Evolutionary conservation across 2,113 vertebrate species (phyloP).

Genomic region (Odocoileus virginianus): DNA sequence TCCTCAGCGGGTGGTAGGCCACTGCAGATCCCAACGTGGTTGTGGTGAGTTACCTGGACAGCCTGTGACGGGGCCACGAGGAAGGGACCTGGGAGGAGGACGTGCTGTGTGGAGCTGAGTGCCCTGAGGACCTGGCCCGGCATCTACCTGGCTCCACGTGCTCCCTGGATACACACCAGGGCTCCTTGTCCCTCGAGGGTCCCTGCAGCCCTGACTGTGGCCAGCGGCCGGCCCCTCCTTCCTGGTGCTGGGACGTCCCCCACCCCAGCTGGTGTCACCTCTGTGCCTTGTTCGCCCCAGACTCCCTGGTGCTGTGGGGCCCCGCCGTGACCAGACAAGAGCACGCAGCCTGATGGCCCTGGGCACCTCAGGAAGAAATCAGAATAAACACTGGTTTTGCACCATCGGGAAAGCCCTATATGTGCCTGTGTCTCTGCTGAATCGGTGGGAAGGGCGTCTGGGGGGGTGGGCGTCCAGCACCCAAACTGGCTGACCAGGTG

Average conservation of each 20-base stretch:
- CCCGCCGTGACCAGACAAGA: background rate
- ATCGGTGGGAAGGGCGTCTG: background rate
- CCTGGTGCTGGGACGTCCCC: background rate
- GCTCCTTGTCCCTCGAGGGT: background rate
- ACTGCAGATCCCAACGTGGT: background rate
- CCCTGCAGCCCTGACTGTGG: background rate
- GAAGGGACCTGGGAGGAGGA: background rate
- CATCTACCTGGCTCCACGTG: background rate
- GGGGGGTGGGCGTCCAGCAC: background rate
- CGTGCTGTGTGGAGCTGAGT: background rate
- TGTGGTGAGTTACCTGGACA: background rate
- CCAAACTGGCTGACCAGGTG: background rate
- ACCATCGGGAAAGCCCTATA: slow-evolving; percentile 59
- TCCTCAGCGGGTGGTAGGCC: background rate
- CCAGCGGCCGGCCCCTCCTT: background rate
- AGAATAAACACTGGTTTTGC: slow-evolving; percentile 70
- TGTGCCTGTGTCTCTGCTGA: background rate
- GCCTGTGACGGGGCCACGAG: fast-evolving
- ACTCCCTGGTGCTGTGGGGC: background rate
- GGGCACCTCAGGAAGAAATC: background rate
- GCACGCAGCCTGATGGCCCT: slow-evolving; percentile 34
- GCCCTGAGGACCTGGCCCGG: background rate
- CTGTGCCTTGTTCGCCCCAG: slow-evolving; percentile 75
- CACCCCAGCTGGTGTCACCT: background rate
- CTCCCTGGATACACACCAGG: background rate